Evolutionary conservation across 2,797 vertebrate genomes (phyloP).

Genomic region (Cephalopachus bancanus): DNA sequence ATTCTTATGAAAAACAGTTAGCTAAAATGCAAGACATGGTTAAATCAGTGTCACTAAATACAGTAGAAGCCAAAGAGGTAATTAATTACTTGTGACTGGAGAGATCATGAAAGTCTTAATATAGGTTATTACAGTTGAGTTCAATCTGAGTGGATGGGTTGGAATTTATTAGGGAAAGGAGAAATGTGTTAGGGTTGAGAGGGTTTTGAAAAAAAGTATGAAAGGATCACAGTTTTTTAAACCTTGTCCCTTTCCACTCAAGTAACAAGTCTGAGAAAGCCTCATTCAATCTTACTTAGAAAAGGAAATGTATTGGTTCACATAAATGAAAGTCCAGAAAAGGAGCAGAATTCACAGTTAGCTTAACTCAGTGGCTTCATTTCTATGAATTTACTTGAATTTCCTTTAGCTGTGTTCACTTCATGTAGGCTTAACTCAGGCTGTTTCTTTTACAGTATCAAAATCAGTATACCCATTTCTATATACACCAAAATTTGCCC

Average conservation of each 20-base stretch:
- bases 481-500: not conserved
- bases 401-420: not conserved
- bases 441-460: not conserved
- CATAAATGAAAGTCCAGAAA: not conserved
- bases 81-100: slow-evolving; percentile 51
- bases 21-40: not conserved
- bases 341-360: not conserved
- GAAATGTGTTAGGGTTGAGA: not conserved
- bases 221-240: slow-evolving; percentile 11
- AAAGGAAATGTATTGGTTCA: not conserved
- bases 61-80: not conserved
- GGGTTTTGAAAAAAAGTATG: not conserved
- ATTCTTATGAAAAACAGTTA: slow-evolving; percentile 27
- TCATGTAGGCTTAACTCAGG: not conserved
- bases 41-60: not conserved
- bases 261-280: not conserved
- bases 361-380: not conserved
- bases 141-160: not conserved
- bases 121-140: not conserved
- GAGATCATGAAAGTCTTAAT: not conserved
- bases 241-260: not conserved
- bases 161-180: not conserved
- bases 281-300: not conserved
- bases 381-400: not conserved
- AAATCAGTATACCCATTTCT: not conserved